Conservation (phyloP, 2,113 vertebrate species). For the Neoarius graeffei region DNA sequence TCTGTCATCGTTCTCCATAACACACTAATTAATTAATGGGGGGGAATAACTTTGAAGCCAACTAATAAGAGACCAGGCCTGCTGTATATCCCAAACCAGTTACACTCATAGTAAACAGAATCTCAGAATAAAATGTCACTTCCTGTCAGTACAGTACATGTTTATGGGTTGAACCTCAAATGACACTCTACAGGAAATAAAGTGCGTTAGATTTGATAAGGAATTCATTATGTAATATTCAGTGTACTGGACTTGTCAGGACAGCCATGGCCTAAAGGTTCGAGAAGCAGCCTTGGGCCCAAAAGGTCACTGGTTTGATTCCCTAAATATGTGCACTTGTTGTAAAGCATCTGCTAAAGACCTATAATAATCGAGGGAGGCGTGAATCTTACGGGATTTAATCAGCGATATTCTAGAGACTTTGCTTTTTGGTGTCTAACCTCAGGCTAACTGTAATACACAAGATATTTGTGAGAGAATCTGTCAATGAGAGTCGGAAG, state of each 20-base stretch:
- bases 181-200: background rate
- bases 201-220: too few relatives aligned
- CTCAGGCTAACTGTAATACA: background rate
- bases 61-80: background rate
- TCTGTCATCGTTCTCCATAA: slow-evolving; percentile 48
- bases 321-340: too few relatives aligned
- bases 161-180: background rate
- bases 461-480: background rate
- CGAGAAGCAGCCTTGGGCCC: too few relatives aligned
- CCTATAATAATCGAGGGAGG: background rate
- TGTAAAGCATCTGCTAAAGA: too few relatives aligned
- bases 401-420: slow-evolving; percentile 42
- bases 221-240: background rate
- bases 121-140: background rate
- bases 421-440: slow-evolving; percentile 54
- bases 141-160: background rate
- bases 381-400: background rate
- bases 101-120: background rate
- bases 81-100: background rate
- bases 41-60: background rate
- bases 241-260: too few relatives aligned
- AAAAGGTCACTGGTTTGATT: too few relatives aligned
- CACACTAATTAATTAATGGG: slow-evolving; percentile 17
- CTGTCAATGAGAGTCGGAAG: background rate
- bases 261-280: too few relatives aligned